Evolutionary conservation across 2,888 invertebrate species (phyloP).

Genomic region (Anodontia alba): DNA sequence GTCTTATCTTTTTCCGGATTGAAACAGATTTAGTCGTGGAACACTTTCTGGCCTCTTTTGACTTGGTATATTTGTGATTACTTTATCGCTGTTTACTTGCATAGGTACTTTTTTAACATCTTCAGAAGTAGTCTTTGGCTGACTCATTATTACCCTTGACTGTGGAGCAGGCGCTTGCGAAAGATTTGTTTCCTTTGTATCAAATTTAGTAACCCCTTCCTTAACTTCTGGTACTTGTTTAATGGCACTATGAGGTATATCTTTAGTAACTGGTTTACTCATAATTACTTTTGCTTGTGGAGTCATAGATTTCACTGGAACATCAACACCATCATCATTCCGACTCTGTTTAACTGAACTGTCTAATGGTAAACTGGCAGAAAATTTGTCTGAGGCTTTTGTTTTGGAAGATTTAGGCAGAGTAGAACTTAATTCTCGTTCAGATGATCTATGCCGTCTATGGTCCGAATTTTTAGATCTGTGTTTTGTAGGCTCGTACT

Average conservation of each 20-base stretch:
- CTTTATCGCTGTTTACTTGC: not conserved
- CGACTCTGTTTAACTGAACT: not conserved
- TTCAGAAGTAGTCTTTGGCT: not conserved
- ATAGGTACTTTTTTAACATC: not conserved
- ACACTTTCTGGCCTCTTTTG: slow-evolving; percentile 1
- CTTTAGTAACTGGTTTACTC: not conserved
- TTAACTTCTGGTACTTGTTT: not conserved
- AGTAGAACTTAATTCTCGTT: not conserved
- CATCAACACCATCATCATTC: not conserved
- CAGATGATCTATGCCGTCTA: not conserved
- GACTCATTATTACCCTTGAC: not conserved
- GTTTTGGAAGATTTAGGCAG: not conserved
- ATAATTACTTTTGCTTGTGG: not conserved
- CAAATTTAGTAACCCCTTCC: not conserved
- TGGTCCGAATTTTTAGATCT: not conserved
- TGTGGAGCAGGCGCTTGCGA: not conserved
- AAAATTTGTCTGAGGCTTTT: not conserved
- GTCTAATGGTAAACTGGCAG: not conserved
- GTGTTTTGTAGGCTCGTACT: not conserved
- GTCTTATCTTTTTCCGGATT: no score
- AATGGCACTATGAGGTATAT: not conserved
- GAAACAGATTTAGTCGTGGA: not conserved
- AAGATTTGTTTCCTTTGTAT: not conserved
- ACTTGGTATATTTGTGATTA: no score
- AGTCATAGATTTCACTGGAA: not conserved